Percentiles rank a stretch among this genome's conserved stretches.
Conservation (phyloP, 2,888 invertebrate species). For the Eupeodes luniger region DNA sequence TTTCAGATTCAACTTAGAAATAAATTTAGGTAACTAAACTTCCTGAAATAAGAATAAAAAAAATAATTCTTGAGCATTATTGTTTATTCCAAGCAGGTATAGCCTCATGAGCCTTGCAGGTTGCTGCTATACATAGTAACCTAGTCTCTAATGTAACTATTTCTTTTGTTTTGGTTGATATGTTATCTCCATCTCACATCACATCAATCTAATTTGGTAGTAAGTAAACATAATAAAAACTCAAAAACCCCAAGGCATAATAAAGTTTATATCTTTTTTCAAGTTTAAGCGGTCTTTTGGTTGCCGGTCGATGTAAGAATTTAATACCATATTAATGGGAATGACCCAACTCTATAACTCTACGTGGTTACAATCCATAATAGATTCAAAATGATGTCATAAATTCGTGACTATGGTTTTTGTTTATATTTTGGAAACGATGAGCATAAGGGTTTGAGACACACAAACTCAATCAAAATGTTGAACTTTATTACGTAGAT, state of each 20-base stretch:
- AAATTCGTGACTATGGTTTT: conserved; percentile 11
- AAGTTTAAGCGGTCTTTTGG: background rate
- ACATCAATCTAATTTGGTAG: too few species aligned
- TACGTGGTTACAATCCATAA: conserved; percentile 7
- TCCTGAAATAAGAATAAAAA: too few species aligned
- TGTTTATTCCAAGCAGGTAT: too few species aligned
- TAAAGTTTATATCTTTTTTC: background rate
- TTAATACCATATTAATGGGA: conserved; percentile 14
- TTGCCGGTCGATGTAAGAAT: conserved; percentile 2
- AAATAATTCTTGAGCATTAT: too few species aligned
- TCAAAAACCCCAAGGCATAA: background rate
- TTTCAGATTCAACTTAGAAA: too few species aligned
- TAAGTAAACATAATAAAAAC: conserved; percentile 20
- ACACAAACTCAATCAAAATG: background rate
- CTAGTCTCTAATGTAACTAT: too few species aligned
- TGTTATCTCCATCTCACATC: too few species aligned
- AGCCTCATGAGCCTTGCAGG: too few species aligned
- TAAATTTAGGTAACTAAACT: too few species aligned
- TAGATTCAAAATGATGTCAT: conserved; percentile 53
- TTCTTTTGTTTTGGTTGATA: too few species aligned
- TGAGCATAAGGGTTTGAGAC: background rate
- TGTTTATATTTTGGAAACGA: background rate
- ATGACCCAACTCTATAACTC: background rate
- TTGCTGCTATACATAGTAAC: too few species aligned
- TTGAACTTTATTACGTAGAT: background rate